phyloP scores from a whole-genome alignment of 2,888 invertebrate genomes.

The Stenoptilia bipunctidactyla region DNA sequence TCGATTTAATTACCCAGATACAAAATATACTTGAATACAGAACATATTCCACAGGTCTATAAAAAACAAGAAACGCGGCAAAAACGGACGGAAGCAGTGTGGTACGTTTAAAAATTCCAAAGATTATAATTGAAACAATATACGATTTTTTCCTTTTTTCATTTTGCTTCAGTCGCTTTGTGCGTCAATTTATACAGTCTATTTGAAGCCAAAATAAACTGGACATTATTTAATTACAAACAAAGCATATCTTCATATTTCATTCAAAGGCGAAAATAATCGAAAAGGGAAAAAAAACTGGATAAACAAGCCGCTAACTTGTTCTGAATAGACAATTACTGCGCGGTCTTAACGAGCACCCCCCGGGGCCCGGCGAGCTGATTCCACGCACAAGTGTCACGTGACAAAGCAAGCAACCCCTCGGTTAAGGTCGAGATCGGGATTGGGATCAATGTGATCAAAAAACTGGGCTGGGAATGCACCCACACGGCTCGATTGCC shows the following conservation, averaged over 20 bases:
- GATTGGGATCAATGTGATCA: constrained; percentile 51
- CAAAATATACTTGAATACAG: no score
- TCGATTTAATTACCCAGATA: no score
- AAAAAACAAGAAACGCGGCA: no score
- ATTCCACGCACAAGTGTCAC: constrained; percentile 61
- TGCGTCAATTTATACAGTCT: no score
- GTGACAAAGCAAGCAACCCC: constrained; percentile 55
- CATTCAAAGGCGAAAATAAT: neutral
- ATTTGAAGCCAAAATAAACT: no score
- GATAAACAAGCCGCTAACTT: constrained; percentile 14
- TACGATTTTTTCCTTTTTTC: no score
- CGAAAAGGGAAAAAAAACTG: neutral
- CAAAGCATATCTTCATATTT: neutral
- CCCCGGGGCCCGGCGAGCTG: constrained; percentile 38
- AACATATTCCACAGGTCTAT: no score
- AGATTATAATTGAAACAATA: no score
- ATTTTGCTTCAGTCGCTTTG: no score
- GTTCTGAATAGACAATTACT: constrained; percentile 47
- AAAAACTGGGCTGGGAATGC: constrained; percentile 58
- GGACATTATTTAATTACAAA: no score
- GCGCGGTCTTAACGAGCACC: constrained; percentile 50
- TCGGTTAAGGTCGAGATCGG: constrained; percentile 24
- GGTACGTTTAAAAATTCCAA: no score
- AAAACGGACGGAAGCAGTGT: no score
- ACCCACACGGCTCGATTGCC: constrained; percentile 8